These are phyloP conservation scores for Microctonus hyperodae DNA, from an alignment of 2,888 invertebrate species.

Conservation along the genomic window DNA sequence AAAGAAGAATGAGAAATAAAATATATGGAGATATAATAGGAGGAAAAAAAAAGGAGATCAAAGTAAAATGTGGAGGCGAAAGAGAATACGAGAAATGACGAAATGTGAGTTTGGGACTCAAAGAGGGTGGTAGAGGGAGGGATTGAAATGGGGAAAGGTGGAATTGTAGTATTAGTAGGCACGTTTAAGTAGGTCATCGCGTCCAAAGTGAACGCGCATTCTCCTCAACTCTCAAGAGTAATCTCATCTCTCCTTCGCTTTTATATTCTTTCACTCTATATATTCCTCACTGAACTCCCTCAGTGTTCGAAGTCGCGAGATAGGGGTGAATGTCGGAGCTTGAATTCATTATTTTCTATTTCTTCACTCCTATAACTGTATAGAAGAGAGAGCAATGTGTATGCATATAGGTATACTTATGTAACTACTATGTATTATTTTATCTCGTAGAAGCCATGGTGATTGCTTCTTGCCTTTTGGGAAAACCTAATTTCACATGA, in stretches of 20 bases:
- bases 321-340: constrained; percentile 40
- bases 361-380: constrained; percentile 42
- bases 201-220: constrained; percentile 34
- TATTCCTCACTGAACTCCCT: constrained; percentile 35
- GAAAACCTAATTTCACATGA: constrained; percentile 9
- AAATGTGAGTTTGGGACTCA: not conserved
- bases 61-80: not conserved
- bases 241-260: constrained; percentile 34
- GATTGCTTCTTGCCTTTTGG: constrained; percentile 18
- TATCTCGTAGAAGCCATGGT: constrained; percentile 2
- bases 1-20: not conserved
- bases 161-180: constrained; percentile 27
- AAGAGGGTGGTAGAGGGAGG: constrained; percentile 16
- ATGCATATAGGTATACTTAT: no score
- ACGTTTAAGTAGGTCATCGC: constrained; percentile 49
- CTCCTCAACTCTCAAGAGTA: constrained; percentile 17
- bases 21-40: not conserved
- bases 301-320: constrained; percentile 30
- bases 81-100: not conserved
- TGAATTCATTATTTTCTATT: constrained; percentile 49
- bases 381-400: constrained; percentile 30
- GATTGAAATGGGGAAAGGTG: constrained; percentile 26
- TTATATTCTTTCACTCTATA: constrained; percentile 31
- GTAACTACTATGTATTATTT: not conserved
- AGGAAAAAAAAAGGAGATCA: not conserved